Base-by-base conservation (phyloP, 2,888 invertebrate genomes). In the Ophonus ardosiacus region DNA sequence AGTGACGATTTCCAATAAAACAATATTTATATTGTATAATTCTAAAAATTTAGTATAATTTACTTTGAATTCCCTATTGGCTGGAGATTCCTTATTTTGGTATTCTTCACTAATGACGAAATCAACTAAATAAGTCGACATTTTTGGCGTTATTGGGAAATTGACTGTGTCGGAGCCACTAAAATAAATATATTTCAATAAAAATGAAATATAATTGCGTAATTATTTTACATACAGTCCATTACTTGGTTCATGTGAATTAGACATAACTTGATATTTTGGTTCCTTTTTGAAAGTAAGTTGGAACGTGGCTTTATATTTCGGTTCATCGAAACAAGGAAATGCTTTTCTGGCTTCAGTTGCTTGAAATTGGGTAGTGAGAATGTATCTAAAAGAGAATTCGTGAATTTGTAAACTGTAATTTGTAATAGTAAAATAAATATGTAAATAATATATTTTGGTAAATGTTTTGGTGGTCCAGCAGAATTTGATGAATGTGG, bases 81-180 rank as follows among this genome's bases (percentile, higher is more conserved):
- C 5, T 7, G 63, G 63, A 13, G 63, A 24, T 76, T 6, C 65
- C 21, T 86, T 79, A 18, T n/a, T 38, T 0, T 57, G 93, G 88
- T 96, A 97, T 89, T 97, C 96, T 89, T 97, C 96, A 0, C 96
- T 96, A 15, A 98, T 94, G 0, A 96, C 94, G 88, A 96, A 97
- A 0, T 97, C 98, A 0, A 98, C 95, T 38, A 98, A 91, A 88
- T 98, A 98, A 0, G 97, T 96, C 10, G 96, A 96, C 97, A 97
- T 98, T 21, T 88, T 31, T 0, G 93, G 93, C 0, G 94, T 92
- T 38, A 88, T 92, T 38, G 89, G 86, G 24, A 91, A 92, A 85
- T 5, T 76, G 40, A 86, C 86, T 57, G 18, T 56, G 2, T 13
- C 10, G 1, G 17, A n/a, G 31, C 40, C 40, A 6, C 68, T 68